Evolutionary conservation across 2,888 invertebrate species (phyloP), one percentile per base, ranked within the genome.

Genomic region (Rhaphigaster nebulosa): DNA sequence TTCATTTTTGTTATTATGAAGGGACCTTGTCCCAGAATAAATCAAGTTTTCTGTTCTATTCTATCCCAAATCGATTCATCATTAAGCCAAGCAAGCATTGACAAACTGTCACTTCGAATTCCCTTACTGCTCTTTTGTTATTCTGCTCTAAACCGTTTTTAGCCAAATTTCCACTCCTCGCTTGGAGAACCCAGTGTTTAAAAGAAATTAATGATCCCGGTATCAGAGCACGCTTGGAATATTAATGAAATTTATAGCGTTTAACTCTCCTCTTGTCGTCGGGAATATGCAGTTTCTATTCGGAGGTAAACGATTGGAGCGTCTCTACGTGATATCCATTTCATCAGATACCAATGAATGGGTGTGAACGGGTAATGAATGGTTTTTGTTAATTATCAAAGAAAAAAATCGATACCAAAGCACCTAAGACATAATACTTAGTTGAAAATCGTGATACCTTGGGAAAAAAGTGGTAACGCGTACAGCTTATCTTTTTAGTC

Each of bases 161-260:
- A 56, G 56, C 6, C 4, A 8, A 26, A 56, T 56, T 56, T 52
- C 20, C 20, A 52, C 18, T 18, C 65, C 65, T 65, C n/a, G n/a
- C 12, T 1, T 34, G 15, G 29, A 34, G 70, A 41, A 38, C 5
- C 15, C 38, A 23, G 76, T 38, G n/a, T 29, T 29, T 38, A 38
- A 76, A 76, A 76, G 34, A 26, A 76, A 76, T 76, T 76, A 76
- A 76, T 76, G 76, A 76, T 38, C 20, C 38, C 41, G 1, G 76
- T 41, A 76, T 38, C 76, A 76, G 76, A 20, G 20, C 41, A 76
- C 20, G 76, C n/a, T 20, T 76, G 76, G 76, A 76, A 76, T 38
- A 76, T 23, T 76, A 76, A 76, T 76, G 38, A 8, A 76, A 76
- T 76, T 76, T 41, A 76, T 76, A 20, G 76, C 76, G 38, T 76